Evolutionary conservation across 2,888 invertebrate genomes (phyloP), one percentile per base, ranked within the genome.

Genomic region (Cremastinae sp.): DNA sequence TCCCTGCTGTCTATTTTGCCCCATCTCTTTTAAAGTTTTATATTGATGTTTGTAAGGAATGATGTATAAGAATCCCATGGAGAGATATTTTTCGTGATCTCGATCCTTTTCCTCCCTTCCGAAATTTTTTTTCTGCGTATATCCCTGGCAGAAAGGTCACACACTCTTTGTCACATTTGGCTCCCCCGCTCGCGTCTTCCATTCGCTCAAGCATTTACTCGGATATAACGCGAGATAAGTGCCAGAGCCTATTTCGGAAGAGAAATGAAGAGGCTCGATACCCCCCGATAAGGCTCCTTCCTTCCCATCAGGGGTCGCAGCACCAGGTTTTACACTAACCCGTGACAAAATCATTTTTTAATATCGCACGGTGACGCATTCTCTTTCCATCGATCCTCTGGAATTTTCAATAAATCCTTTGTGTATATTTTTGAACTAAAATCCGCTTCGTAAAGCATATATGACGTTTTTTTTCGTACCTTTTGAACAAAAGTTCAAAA

Each of bases 151-250:
- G 75, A 78, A 70, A 73, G 65, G 62, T 77, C 76, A 47, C 53
- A 61, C 59, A 65, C 70, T 74, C 74, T 70, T 74, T 74, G 28
- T 28, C 28, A 28, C 74, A 70, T 74, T 74, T 62, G 41, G 53
- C 20, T 68, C 62, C 12, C 65, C 1, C 14, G 14, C 47, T 14
- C 74, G 41, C 20, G 47, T 41, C 36, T 51, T 10, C 53, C 18
- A 9, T n/a, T 54, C n/a, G n/a, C 36, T 56, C 65, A 61, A 41
- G 36, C 41, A 61, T 72, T 71, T 74, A 80, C 77, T 74, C 73
- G 22, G 54, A 65, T 66, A 62, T 28, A 28, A 28, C 28, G 70
- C 77, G 74, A 74, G 74, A 77, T 77, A 77, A 77, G 70, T 70
- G 70, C 65, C 64, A 74, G 74, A 28, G 28, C 28, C 28, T 28